Base-by-base conservation (phyloP, 2,888 invertebrate genomes). In the Lottia gigantea region DNA sequence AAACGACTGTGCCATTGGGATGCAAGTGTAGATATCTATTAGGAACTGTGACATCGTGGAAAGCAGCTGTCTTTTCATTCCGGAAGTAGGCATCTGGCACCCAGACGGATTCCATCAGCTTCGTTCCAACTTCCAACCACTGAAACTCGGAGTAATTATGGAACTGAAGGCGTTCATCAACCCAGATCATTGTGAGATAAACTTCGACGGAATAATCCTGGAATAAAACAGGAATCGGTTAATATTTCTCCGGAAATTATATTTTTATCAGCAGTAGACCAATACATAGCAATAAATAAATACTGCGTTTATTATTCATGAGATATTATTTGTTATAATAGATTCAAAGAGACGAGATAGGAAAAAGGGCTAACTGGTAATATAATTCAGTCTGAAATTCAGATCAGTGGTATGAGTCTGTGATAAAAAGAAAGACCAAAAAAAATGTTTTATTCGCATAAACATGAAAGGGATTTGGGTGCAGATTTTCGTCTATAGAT, bases 51-150 rank as follows among this genome's bases (percentile, higher is more conserved):
- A 86, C 81, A 19, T 78, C 74, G 70, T 85, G 85, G 68, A 84
- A 78, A 25, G 79, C 77, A 1, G 82, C 85, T n/a, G 76, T 71
- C 69, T 86, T 86, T 68, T 84, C 86, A 74, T 86, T 86, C 31
- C 81, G 73, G 67, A 86, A 83, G 73, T 83, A 84, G 26, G 85
- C 76, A 66, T 85, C 86, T 7, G 86, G 86, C 16, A 85, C 82
- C 86, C 86, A 86, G 7, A 85, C 76, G 6, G 70, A 69, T 47
- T 76, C 73, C 77, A 85, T 85, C 31, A 82, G 71, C 55, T 81
- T 78, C 1, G 80, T 75, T 74, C 85, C 85, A 63, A 85, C 76
- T 71, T 84, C 84, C 25, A 85, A 74, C 40, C 78, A 78, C 46
- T 76, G 71, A 14, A 81, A 70, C 45, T 75, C 74, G 15, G 73